Percentiles rank a stretch among this genome's conserved stretches.
Conservation (phyloP, 2,888 invertebrate genomes). For the Acanthosepion lycidas region DNA sequence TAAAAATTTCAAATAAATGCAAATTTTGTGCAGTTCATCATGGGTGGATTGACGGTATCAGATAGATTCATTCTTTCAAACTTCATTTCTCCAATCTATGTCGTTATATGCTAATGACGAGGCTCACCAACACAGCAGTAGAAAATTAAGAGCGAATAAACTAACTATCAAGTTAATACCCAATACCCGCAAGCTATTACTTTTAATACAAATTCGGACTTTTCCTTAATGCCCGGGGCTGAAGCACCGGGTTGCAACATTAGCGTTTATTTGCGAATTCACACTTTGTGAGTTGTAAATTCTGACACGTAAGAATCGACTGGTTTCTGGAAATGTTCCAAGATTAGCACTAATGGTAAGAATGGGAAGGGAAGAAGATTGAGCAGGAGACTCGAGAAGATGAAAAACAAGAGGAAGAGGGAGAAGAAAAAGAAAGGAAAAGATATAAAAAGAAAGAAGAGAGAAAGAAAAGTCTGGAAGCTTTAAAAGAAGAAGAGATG, state of each 20-base stretch:
- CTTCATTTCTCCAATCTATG: too few species aligned
- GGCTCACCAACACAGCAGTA: background rate
- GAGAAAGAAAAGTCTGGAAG: too few species aligned
- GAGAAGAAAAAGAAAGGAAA: too few species aligned
- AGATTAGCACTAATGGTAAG: background rate
- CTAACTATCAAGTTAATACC: background rate
- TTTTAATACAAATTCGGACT: background rate
- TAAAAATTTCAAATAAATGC: too few species aligned
- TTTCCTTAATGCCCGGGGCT: background rate
- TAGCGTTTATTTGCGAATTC: background rate
- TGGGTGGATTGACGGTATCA: too few species aligned
- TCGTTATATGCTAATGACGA: background rate
- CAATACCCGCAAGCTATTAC: background rate
- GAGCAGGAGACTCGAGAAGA: too few species aligned
- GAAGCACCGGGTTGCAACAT: background rate
- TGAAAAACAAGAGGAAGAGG: too few species aligned
- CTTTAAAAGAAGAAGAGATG: too few species aligned
- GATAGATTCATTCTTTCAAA: too few species aligned
- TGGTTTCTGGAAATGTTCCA: background rate
- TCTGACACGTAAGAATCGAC: background rate
- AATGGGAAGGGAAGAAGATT: background rate
- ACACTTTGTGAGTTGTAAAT: background rate
- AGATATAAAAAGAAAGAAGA: too few species aligned
- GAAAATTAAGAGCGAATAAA: background rate
- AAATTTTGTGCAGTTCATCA: too few species aligned